A percentile compares a stretch with the other conserved stretches of the same genome.
phyloP scores from a whole-genome alignment of 2,797 vertebrate genomes.

The Sphenodon punctatus region DNA sequence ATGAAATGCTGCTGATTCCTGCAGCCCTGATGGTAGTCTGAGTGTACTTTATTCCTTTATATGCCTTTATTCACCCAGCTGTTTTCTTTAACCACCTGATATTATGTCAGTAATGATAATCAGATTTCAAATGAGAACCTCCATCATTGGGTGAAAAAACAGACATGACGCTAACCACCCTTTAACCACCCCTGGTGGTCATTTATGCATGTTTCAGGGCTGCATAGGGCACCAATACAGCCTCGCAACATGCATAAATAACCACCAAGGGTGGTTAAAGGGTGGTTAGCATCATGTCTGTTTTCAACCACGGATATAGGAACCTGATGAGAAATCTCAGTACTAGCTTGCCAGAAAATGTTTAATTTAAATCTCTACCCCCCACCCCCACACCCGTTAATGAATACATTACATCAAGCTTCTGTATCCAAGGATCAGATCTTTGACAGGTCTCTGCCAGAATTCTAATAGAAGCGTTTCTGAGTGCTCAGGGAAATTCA shows the following conservation, averaged over 20 bases:
- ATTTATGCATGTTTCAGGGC: no score
- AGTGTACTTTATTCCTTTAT: constrained; percentile 53
- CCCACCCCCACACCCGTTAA: no score
- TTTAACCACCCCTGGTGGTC: no score
- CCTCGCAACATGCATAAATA: no score
- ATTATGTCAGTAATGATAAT: constrained; percentile 44
- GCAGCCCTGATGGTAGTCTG: neutral
- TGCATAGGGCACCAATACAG: no score
- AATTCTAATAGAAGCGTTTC: neutral
- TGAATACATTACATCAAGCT: constrained; percentile 6
- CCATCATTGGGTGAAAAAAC: neutral
- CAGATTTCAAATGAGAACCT: constrained; percentile 35
- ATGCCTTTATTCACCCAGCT: constrained; percentile 30
- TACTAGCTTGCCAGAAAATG: neutral
- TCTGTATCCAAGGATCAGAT: neutral
- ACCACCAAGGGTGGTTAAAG: no score
- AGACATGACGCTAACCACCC: no score
- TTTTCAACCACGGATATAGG: no score
- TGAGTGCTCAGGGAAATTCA: no score
- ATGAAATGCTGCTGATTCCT: constrained; percentile 28
- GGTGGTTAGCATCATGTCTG: no score
- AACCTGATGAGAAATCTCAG: constrained; percentile 7
- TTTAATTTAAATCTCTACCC: constrained; percentile 23
- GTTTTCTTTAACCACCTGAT: constrained; percentile 44
- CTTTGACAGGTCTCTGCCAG: neutral